Evolutionary conservation across 1,140 invertebrate genomes (phyloP), one percentile per base, ranked within the genome.

Genomic region (Atta texana): DNA sequence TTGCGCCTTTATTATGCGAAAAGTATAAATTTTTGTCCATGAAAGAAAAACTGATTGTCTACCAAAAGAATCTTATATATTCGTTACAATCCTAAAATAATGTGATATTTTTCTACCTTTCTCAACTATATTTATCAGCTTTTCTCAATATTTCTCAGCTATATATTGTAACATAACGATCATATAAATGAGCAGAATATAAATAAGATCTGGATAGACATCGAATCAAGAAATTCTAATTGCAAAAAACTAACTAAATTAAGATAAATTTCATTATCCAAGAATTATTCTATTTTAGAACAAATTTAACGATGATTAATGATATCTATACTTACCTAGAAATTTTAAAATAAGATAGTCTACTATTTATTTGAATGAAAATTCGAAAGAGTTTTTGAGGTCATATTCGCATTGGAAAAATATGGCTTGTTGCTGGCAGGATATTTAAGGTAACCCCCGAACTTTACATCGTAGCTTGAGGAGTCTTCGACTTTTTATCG

Each of bases 381-480:
- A 81, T 81, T 69, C 64, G 14, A 81, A n/a, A 21, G 31, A 57
- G 71, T 21, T 71, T 71, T n/a, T 31, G 31, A 57, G 21, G 21
- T 44, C 51, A 34, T n/a, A 55, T 39, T 66, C 31, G 31, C 24
- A 71, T 51, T 68, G 34, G 64, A 82, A 71, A 82, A 82, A 82
- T 82, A 82, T 82, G 55, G 80, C 80, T 57, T 75, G 80, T 84
- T 63, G 69, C 68, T 34, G 24, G 55, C 57, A 44, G 28, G 28
- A 74, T 49, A 74, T 84, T 74, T 61, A 74, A 84, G 69, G n/a
- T 49, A 75, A 39, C 55, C 53, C 18, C 24, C 49, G 28, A 84
- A 84, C 39, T 84, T 84, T 74, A 84, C 59, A 49, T 34, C 68
- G 80, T 31, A 74, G 18, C 57, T 84, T 51, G 80, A 84, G 39